Conservation (phyloP, 1,140 invertebrate genomes). For the Drosophila seguyi region DNA sequence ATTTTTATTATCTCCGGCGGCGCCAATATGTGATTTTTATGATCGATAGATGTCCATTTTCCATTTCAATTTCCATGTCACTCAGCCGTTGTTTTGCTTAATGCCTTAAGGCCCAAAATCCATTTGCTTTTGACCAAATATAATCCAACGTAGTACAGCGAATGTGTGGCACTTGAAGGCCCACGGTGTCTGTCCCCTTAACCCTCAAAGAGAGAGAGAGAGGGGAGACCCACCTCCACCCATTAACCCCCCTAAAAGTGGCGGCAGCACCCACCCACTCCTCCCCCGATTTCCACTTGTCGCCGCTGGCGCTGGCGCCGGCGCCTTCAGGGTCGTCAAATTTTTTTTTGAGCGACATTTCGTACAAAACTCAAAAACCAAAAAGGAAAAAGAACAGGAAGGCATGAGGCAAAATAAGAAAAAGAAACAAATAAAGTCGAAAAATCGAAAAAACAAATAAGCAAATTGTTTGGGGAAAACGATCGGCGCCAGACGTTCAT, state of each 20-base stretch:
- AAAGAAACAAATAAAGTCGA: conserved; percentile 4
- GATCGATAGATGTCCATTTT: conserved; percentile 28
- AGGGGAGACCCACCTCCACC: neutral
- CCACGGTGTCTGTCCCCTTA: conserved; percentile 13
- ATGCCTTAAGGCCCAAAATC: conserved; percentile 42
- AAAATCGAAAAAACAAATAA: conserved; percentile 26
- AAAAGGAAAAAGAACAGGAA: neutral
- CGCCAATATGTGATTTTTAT: conserved; percentile 23
- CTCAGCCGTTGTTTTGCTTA: conserved; percentile 14
- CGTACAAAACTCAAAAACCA: conserved; percentile 25
- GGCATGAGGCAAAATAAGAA: neutral
- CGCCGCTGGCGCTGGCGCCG: conserved; percentile 57
- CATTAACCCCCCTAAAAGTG: conserved; percentile 13
- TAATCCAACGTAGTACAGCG: conserved; percentile 25
- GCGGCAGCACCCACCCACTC: neutral
- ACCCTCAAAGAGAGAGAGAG: too few species aligned
- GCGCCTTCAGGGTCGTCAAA: conserved; percentile 64
- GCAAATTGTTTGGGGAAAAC: conserved; percentile 36
- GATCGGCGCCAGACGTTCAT: conserved; percentile 75
- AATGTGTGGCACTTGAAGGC: conserved; percentile 41
- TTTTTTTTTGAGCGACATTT: conserved; percentile 64
- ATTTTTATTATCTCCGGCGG: conserved; percentile 20
- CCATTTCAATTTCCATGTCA: conserved; percentile 18
- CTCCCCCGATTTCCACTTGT: conserved; percentile 40
- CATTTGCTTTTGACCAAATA: conserved; percentile 39